These are phyloP conservation scores for Pitta sordida DNA, from an alignment of 2,113 vertebrate genomes.

Conservation along the genomic window DNA sequence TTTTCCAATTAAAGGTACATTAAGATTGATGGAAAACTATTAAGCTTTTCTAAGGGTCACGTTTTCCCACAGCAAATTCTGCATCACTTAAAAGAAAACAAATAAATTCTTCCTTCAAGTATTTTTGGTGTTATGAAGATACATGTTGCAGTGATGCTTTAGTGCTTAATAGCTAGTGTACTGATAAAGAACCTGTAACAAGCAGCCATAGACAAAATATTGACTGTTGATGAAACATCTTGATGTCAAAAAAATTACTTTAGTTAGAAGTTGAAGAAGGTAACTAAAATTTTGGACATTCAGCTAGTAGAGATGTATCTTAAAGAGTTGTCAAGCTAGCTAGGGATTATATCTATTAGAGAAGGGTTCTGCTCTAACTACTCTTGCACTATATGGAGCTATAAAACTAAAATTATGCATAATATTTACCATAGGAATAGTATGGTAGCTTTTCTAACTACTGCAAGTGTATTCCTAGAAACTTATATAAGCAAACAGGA, in stretches of 20 bases:
- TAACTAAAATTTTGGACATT: neutral
- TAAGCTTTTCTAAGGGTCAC: neutral
- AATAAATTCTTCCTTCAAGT: neutral
- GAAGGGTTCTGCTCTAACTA: neutral
- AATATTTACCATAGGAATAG: neutral
- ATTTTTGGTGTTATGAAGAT: neutral
- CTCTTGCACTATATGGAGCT: neutral
- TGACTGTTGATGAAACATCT: neutral
- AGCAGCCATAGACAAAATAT: neutral
- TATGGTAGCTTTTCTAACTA: neutral
- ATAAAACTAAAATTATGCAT: neutral
- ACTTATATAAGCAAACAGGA: rapidly evolving
- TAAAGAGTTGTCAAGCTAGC: neutral
- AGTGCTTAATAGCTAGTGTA: neutral
- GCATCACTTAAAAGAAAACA: neutral
- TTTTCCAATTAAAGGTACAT: neutral
- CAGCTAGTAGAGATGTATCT: neutral
- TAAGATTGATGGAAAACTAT: neutral
- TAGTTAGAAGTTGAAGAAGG: neutral
- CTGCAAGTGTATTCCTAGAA: neutral
- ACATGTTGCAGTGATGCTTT: neutral
- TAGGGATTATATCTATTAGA: neutral
- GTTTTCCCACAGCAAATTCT: neutral
- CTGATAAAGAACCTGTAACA: neutral
- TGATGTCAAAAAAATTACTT: neutral